phyloP scores from a whole-genome alignment of 2,113 vertebrate genomes.

The Solenodon paradoxus region DNA sequence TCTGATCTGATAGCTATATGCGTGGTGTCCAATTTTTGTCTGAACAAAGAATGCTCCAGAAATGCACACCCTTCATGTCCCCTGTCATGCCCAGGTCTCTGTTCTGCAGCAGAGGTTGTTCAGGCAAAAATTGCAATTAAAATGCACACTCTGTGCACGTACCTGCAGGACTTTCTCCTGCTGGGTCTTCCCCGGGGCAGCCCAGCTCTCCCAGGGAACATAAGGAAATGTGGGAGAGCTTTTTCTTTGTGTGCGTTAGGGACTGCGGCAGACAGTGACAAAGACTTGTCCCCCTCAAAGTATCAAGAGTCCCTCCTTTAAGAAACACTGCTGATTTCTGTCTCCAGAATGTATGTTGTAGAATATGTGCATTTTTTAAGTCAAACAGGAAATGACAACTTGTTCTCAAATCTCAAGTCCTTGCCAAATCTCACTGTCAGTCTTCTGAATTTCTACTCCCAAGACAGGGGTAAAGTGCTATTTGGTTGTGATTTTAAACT shows the following conservation, averaged over 20 bases:
- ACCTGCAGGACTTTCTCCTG: not conserved
- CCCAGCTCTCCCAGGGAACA: not conserved
- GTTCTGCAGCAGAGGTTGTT: no score
- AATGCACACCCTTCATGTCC: not conserved
- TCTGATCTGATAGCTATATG: not conserved
- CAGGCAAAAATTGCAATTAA: fast-evolving
- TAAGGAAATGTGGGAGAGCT: not conserved
- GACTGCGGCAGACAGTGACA: not conserved
- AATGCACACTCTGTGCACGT: fast-evolving
- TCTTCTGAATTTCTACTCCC: not conserved
- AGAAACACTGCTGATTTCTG: not conserved
- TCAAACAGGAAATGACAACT: not conserved
- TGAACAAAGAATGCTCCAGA: not conserved
- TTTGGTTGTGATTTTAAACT: not conserved
- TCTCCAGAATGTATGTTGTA: not conserved
- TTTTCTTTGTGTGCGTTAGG: not conserved
- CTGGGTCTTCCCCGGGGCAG: no score
- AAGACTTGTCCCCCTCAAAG: not conserved
- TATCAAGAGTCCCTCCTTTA: not conserved
- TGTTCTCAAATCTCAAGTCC: not conserved
- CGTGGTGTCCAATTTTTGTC: no score
- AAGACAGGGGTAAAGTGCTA: not conserved
- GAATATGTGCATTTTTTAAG: not conserved
- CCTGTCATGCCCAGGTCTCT: no score
- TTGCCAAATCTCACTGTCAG: not conserved